These are phyloP conservation scores for Circaetus cinerascens DNA, from an alignment of 2,113 vertebrate genomes.

Conservation along the genomic window DNA sequence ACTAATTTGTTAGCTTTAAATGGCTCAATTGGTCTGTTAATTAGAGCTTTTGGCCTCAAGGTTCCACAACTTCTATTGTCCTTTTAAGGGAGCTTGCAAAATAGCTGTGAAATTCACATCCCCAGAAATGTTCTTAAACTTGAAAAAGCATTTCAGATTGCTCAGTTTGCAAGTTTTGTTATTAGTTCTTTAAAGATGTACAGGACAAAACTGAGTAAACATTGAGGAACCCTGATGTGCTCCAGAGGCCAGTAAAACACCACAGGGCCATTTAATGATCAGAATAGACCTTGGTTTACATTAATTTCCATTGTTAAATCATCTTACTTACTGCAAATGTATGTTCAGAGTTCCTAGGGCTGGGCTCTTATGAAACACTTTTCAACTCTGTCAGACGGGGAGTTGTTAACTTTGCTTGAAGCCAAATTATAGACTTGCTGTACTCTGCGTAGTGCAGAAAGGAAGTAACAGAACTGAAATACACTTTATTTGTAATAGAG, in stretches of 20 bases:
- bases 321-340: not conserved
- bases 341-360: not conserved
- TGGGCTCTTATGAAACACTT: not conserved
- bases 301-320: not conserved
- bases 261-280: not conserved
- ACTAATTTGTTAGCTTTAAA: not conserved
- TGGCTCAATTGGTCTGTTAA: not conserved
- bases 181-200: not conserved
- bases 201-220: not conserved
- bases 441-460: not conserved
- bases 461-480: not conserved
- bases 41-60: not conserved
- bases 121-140: not conserved
- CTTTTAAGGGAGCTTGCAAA: not conserved
- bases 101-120: not conserved
- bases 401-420: not conserved
- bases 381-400: not conserved
- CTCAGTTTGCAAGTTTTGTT: not conserved
- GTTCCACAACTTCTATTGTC: not conserved
- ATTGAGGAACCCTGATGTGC: not conserved
- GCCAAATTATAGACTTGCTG: not conserved
- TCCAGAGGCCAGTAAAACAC: not conserved
- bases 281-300: not conserved
- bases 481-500: not conserved
- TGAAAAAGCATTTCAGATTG: not conserved